These are phyloP conservation scores for Venustaconcha ellipsiformis DNA, from an alignment of 1,140 invertebrate genomes.

Conservation along the genomic window DNA sequence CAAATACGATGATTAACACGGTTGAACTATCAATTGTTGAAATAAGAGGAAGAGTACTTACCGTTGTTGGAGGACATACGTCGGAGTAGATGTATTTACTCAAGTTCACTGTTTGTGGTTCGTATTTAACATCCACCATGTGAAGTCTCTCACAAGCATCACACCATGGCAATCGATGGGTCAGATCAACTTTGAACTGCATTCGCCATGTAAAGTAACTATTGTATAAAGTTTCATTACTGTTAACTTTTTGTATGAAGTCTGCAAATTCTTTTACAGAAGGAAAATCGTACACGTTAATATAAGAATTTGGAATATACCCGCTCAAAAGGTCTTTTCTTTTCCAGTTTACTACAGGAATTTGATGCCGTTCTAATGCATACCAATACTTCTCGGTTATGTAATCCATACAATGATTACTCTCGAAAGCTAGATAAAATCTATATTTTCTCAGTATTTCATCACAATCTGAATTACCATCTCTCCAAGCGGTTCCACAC, in stretches of 20 bases:
- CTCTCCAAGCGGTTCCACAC: constrained; percentile 41
- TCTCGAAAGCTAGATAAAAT: constrained; percentile 77
- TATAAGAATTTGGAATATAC: constrained; percentile 80
- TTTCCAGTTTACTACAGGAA: constrained; percentile 60
- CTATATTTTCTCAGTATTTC: constrained; percentile 80
- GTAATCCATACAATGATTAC: constrained; percentile 66
- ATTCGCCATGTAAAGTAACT: constrained; percentile 63
- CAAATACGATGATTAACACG: too few relatives aligned
- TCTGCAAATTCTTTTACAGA: constrained; percentile 85
- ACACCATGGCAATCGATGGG: constrained; percentile 41
- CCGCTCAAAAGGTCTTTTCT: constrained; percentile 61
- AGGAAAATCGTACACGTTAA: constrained; percentile 95
- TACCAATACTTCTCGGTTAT: constrained; percentile 67
- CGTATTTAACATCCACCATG: constrained; percentile 37
- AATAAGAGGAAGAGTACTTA: too few relatives aligned
- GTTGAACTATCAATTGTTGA: too few relatives aligned
- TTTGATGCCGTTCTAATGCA: constrained; percentile 41
- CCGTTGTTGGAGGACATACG: too few relatives aligned
- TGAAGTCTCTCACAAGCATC: constrained; percentile 38
- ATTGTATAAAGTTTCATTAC: constrained; percentile 60
- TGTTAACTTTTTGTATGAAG: constrained; percentile 77
- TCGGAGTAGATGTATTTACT: too few relatives aligned
- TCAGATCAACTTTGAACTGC: constrained; percentile 47
- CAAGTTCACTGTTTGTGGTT: constrained; percentile 10
- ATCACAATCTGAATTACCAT: constrained; percentile 38